These are phyloP conservation scores for Tridacna gigas DNA, from an alignment of 2,888 invertebrate species.

Conservation along the genomic window DNA sequence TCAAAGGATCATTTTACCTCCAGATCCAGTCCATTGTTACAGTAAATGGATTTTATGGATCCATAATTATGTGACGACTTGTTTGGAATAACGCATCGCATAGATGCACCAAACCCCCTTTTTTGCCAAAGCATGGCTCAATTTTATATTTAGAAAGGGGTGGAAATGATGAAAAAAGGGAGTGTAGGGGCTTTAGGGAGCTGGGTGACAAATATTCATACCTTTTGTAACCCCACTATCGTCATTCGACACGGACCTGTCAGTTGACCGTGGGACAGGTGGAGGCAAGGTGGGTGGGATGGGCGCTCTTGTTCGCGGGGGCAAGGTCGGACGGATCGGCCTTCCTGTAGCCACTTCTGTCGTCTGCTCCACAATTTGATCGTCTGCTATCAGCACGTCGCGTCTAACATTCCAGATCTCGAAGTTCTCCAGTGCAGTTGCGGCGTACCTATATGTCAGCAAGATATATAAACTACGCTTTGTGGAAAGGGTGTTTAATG, in stretches of 20 bases:
- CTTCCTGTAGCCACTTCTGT: not conserved
- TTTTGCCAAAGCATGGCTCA: too few species aligned
- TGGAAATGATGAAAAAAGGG: too few species aligned
- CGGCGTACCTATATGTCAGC: conserved; percentile 64
- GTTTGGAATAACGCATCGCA: too few species aligned
- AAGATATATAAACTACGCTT: not conserved
- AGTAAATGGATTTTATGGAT: too few species aligned
- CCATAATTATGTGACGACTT: too few species aligned
- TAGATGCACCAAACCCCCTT: too few species aligned
- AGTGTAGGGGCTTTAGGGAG: too few species aligned
- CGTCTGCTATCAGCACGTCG: conserved; percentile 55
- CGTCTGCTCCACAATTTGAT: conserved; percentile 13
- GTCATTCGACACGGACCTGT: conserved; percentile 12
- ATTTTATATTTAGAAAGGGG: too few species aligned
- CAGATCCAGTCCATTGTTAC: too few species aligned
- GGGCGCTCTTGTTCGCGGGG: not conserved
- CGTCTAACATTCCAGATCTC: conserved; percentile 76
- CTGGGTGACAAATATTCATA: not conserved
- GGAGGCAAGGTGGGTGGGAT: not conserved
- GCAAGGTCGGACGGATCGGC: not conserved
- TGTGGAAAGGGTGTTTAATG: too few species aligned
- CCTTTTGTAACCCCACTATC: conserved; percentile 5
- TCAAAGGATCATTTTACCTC: too few species aligned
- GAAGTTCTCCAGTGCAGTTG: conserved; percentile 75
- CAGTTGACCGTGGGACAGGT: not conserved